phyloP scores from a whole-genome alignment of 2,113 vertebrate species.

The Rhombomys opimus region DNA sequence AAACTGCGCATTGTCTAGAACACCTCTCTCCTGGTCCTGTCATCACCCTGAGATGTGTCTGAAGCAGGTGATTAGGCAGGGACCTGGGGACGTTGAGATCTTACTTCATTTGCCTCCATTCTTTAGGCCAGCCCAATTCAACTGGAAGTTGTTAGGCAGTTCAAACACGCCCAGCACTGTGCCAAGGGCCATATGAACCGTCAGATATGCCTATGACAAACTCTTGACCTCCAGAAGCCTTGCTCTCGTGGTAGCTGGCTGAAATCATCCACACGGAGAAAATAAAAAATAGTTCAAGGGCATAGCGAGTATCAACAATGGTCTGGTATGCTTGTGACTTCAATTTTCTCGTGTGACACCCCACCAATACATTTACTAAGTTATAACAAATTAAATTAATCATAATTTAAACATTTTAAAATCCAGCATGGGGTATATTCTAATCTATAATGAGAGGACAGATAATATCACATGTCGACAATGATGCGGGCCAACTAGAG shows the following conservation, averaged over 20 bases:
- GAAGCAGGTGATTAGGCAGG: not conserved
- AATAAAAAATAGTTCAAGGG: not conserved
- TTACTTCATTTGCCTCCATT: not conserved
- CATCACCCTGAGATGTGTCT: not conserved
- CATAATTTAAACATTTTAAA: conserved; percentile 28
- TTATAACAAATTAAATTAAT: not conserved
- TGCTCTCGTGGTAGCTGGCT: not conserved
- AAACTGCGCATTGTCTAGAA: conserved; percentile 11
- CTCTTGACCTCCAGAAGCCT: not conserved
- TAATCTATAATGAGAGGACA: not conserved
- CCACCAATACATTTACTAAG: conserved; percentile 20
- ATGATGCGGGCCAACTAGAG: not conserved
- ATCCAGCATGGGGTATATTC: not conserved
- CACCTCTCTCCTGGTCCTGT: not conserved
- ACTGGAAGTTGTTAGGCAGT: not conserved
- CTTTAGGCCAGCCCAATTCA: not conserved
- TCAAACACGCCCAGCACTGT: not conserved
- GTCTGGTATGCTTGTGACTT: not conserved
- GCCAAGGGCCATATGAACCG: not conserved
- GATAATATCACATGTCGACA: not conserved
- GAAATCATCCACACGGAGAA: not conserved
- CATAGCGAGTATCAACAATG: not conserved
- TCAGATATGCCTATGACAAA: not conserved
- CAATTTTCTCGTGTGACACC: not conserved
- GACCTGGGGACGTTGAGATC: not conserved